Evolutionary conservation across 2,113 vertebrate species (phyloP).

Genomic region (Rhinoderma darwinii): DNA sequence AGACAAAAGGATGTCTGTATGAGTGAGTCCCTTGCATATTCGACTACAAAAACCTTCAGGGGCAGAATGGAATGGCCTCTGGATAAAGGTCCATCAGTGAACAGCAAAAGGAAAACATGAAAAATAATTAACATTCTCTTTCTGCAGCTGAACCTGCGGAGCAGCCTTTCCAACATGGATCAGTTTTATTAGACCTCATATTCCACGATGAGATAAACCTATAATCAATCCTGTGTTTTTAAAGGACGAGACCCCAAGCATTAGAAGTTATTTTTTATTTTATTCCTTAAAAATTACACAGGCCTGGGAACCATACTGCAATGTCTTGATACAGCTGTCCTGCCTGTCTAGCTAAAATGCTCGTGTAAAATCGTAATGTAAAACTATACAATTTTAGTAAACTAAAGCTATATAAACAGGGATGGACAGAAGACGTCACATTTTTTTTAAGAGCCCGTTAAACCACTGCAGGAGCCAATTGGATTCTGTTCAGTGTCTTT

Average conservation of each 20-base stretch:
- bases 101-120: conserved; percentile 33
- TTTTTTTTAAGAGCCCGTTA: too few relatives aligned
- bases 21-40: conserved; percentile 20
- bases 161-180: neutral
- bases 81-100: conserved; percentile 33
- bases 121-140: conserved; percentile 42
- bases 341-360: too few relatives aligned
- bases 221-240: neutral
- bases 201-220: neutral
- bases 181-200: neutral
- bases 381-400: too few relatives aligned
- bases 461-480: too few relatives aligned
- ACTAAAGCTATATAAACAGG: too few relatives aligned
- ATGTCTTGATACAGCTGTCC: too few relatives aligned
- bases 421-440: too few relatives aligned
- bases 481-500: too few relatives aligned
- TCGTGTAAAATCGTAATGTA: too few relatives aligned
- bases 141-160: conserved; percentile 20
- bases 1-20: conserved; percentile 16
- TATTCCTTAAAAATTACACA: too few relatives aligned
- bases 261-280: neutral
- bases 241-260: too few relatives aligned
- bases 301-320: too few relatives aligned
- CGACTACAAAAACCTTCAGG: conserved; percentile 23
- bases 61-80: conserved; percentile 44